Conservation (phyloP, 2,797 vertebrate genomes). For the Enoplosus armatus region DNA sequence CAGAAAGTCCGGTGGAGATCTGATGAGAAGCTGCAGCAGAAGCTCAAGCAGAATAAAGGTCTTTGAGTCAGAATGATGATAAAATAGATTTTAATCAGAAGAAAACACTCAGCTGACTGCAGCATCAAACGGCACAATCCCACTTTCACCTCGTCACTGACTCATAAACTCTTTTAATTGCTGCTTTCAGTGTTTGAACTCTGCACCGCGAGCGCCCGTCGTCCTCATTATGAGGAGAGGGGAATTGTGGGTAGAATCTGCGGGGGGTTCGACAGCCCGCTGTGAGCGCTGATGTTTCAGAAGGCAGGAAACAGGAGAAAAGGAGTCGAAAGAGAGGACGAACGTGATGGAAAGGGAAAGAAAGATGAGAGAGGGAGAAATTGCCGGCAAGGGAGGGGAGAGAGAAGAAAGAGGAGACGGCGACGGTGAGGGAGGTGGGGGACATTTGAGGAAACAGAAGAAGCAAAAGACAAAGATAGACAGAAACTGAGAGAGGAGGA, state of each 20-base stretch:
- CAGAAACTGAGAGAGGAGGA: neutral
- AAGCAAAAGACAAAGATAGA: constrained; percentile 20
- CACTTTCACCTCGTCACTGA: constrained; percentile 46
- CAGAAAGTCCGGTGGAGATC: constrained; percentile 3
- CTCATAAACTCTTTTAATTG: constrained; percentile 65
- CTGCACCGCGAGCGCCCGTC: constrained; percentile 41
- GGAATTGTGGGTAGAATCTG: constrained; percentile 67
- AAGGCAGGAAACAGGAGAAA: constrained; percentile 51
- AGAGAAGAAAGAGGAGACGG: constrained; percentile 5
- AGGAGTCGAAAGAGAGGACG: constrained; percentile 43
- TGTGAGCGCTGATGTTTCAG: constrained; percentile 69
- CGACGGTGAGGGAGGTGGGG: constrained; percentile 4
- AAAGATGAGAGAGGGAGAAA: neutral
- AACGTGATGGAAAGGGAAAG: constrained; percentile 13
- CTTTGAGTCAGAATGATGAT: constrained; percentile 31
- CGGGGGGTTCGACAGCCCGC: constrained; percentile 60
- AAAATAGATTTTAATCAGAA: constrained; percentile 15
- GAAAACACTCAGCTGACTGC: constrained; percentile 39
- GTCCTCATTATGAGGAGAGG: constrained; percentile 69
- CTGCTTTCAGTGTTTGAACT: constrained; percentile 64
- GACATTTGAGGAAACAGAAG: constrained; percentile 41
- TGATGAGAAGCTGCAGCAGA: constrained; percentile 32
- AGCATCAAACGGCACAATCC: constrained; percentile 34
- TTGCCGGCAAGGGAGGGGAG: neutral
- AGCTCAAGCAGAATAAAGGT: neutral